Conservation (phyloP, 2,113 vertebrate genomes). For the Clarias magur region DNA sequence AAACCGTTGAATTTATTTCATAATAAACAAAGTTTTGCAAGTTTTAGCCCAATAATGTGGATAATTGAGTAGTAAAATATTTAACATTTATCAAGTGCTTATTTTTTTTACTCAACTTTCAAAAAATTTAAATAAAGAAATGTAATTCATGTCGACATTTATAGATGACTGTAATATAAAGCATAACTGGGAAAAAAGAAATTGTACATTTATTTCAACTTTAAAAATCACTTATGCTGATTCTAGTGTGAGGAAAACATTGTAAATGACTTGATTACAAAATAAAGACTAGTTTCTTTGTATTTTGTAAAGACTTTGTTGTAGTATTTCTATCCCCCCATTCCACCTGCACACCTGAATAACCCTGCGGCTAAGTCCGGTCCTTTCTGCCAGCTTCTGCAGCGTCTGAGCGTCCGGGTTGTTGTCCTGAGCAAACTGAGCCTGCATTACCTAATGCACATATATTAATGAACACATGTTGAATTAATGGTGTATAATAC, state of each 20-base stretch:
- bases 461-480: background rate
- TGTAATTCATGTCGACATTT: background rate
- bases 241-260: background rate
- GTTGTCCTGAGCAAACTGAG: conserved; percentile 98
- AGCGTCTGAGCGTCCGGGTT: conserved; percentile 97
- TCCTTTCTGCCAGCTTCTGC: conserved; percentile 96
- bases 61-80: background rate
- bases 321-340: no score
- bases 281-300: background rate
- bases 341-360: conserved; percentile 87
- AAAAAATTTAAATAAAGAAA: no score
- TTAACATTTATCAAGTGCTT: background rate
- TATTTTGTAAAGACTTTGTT: background rate
- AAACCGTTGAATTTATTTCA: background rate
- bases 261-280: background rate
- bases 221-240: background rate
- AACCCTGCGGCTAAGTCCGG: conserved; percentile 94
- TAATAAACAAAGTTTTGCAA: background rate
- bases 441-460: conserved; percentile 91
- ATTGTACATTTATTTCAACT: background rate
- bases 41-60: background rate
- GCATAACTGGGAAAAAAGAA: background rate
- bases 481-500: no score
- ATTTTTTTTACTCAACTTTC: background rate
- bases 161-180: background rate